These are phyloP conservation scores for Ditylenchus weischeri DNA, from an alignment of 2,888 invertebrate species.

Conservation along the genomic window DNA sequence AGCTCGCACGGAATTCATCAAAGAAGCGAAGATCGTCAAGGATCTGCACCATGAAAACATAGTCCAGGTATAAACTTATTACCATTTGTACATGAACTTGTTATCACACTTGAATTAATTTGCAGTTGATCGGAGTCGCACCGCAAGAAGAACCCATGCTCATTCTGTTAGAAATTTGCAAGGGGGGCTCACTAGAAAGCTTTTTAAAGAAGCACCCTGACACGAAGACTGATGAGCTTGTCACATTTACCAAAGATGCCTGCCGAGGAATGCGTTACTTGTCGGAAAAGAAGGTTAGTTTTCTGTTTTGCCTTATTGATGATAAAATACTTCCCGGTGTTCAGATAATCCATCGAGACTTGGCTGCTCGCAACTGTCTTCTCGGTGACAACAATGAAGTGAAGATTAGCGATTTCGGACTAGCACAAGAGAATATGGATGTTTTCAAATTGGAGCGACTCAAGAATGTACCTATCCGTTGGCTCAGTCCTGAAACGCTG, in stretches of 20 bases:
- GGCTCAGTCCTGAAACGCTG: conserved; percentile 46
- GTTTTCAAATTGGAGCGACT: conserved; percentile 36
- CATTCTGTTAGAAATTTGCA: conserved; percentile 29
- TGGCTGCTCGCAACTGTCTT: conserved; percentile 31
- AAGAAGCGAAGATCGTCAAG: conserved; percentile 26
- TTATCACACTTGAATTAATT: not conserved
- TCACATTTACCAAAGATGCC: conserved; percentile 19
- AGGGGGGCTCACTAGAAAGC: conserved; percentile 36
- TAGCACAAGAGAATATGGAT: conserved; percentile 24
- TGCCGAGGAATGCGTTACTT: conserved; percentile 32
- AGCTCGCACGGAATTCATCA: conserved; percentile 13
- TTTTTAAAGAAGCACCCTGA: conserved; percentile 19
- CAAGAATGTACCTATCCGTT: conserved; percentile 43
- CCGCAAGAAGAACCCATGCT: conserved; percentile 29
- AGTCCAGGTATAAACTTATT: conserved; percentile 15
- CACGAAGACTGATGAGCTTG: conserved; percentile 14
- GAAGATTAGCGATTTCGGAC: conserved; percentile 32
- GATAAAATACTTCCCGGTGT: too few relatives aligned
- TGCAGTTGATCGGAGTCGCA: conserved; percentile 33
- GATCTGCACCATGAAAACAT: conserved; percentile 25
- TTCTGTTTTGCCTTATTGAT: too few relatives aligned
- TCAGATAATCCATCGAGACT: conserved; percentile 29
- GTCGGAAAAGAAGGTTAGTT: conserved; percentile 13
- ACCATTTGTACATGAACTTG: not conserved
- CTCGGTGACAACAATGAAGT: conserved; percentile 28